Base-by-base conservation (phyloP, 2,888 invertebrate genomes). In the Cephus pygmeus region DNA sequence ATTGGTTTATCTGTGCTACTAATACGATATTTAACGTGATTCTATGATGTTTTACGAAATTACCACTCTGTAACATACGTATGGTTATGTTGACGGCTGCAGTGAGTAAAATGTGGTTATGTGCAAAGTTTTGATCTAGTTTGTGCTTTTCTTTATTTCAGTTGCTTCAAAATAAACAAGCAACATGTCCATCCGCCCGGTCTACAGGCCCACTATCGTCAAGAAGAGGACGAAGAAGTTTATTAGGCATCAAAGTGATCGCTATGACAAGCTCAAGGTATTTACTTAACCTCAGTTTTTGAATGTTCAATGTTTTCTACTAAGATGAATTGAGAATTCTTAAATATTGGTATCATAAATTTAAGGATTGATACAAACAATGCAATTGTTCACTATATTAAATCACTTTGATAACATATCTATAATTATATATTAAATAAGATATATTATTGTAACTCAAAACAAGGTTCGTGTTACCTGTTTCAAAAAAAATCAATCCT, bases 161-260 rank as follows among this genome's bases (percentile, higher is more conserved):
- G 89, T 82, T 85, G 81, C 80, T 84, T 86, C 80, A 79, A 78
- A 80, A 85, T 81, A 79, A 77, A 73, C 77, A 80, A 90, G 89
- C 92, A 96, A 93, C 93, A 97, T 97, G 96, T 96, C 97, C 91
- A 97, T 97, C 91, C 94, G 97, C 93, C 98, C 98, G 87, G 96
- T 97, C 83, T 96, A 96, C 91, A 95, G 97, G 92, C 97, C 97
- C 56, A 95, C 94, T 90, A 97, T 98, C 92, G 95, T 98, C 85
- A 99, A 99, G 94, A 99, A 99, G 94, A 95, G 99, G 93, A 97
- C 97, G 88, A 99, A 99, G 94, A 97, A 97, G 93, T 99, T 99
- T 93, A 98, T 97, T 90, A 96, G 99, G 85, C 99, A 99, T 93
- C 99, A 99, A 92, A 98, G 98, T 90, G 99, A 99, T 93, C 95